Evolutionary conservation across 1,140 invertebrate genomes (phyloP), one percentile per base, ranked within the genome.

Genomic region (Drosophila bocki): DNA sequence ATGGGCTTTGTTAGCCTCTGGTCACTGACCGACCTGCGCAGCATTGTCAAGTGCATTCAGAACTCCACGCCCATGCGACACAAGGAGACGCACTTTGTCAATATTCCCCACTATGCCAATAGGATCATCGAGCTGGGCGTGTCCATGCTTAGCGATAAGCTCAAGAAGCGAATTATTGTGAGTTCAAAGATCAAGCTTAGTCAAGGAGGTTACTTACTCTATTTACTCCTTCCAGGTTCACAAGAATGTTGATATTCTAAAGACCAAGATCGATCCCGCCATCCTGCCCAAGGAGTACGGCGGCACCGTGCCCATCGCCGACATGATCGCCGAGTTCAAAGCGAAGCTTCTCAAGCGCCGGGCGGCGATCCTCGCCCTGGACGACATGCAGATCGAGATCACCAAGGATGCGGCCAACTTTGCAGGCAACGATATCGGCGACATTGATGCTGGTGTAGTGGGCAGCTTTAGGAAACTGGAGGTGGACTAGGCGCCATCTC

Each of bases 41-140:
- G 96, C 82, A 95, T 97, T 93, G 91, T 97, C 35, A 95, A 95
- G 82, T 97, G 96, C 93, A 96, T 97, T 85, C 96, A 97, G 96
- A 97, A 96, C 92, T 97, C 96, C 1, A 96, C 96, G n/a, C 97
- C 97, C 1, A 97, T 97, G 95, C 94, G 97, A 13, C 97, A 97
- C 91, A 98, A 98, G 88, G 94, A 96, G 75, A 96, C 97, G 1
- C 97, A 98, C 85, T 96, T 97, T 74, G 93, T 98, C 22, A 97
- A 98, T 87, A 96, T 97, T 54, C 96, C 97, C 0, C 94, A 94
- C 53, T 96, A 95, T 77, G 96, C 96, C 3, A 95, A 95, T 2
- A 96, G 96, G 83, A 94, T 98, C 69, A 96, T 97, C 57, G 96
- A 97, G 83, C 96, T 98, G 86, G 95, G 95, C 2, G 94, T 97